Evolutionary conservation across 2,113 vertebrate species (phyloP), one percentile per base, ranked within the genome.

Genomic region (Egretta garzetta): DNA sequence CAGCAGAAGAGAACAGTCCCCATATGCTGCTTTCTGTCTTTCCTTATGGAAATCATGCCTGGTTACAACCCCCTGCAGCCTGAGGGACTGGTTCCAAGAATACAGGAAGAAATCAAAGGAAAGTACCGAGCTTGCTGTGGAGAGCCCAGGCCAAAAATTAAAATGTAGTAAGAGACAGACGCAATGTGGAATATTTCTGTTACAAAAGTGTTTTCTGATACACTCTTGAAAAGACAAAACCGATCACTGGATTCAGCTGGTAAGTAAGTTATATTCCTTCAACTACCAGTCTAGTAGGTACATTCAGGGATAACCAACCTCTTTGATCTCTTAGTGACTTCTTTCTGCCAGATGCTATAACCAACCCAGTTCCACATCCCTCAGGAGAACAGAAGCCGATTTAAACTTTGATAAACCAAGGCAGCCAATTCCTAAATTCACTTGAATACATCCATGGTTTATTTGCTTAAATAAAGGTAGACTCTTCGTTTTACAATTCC

Each of bases 371-470:
- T 72, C 49, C 92, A 88, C 14, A 20, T 11, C 28, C 41, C 10
- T 59, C 55, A 80, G 27, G 50, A 92, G 50, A 83, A 47, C 17
- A 86, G 66, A n/a, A 68, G 17, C 27, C 2, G 1, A 23, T 5
- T 12, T 12, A 4, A 77, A 58, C n/a, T 50, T 35, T 84, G 67
- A 97, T 66, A 97, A 93, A 80, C 41, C 64, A 87, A 66, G 55
- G 20, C 45, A 95, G 41, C 18, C n/a, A 32, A 50, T 67, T 68
- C 45, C 28, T 60, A 43, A 79, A 52, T 92, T 97, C 83, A 85
- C 37, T 97, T 97, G 76, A 86, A 95, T 94, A 98, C 97, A 98
- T 95, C 96, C 90, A 74, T 67, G 30, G 82, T 98, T 98, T 98
- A 98, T 98, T 98, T 94, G 81, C 79, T 96, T 94, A 95, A 97